A percentile compares a stretch with the other conserved stretches of the same genome.
Conservation (phyloP, 1,140 invertebrate species). For the Leptopilina clavipes region DNA sequence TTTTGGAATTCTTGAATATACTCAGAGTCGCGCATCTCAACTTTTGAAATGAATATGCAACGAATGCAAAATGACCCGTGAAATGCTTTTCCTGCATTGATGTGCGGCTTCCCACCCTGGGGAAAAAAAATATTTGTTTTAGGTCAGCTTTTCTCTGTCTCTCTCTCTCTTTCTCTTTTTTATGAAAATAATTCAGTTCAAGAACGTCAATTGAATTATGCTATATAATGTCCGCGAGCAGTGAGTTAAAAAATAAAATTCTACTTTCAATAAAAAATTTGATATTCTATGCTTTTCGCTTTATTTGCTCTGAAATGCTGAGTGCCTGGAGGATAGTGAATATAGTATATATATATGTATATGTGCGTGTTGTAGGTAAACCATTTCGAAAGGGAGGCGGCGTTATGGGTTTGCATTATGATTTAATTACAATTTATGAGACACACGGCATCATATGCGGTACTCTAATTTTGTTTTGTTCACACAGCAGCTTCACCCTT, state of each 20-base stretch:
- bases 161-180: too few species aligned
- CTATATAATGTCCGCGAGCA: conserved; percentile 31
- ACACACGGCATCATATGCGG: conserved; percentile 56
- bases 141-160: conserved; percentile 54
- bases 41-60: conserved; percentile 65
- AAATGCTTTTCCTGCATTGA: conserved; percentile 60
- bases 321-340: conserved; percentile 18
- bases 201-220: conserved; percentile 36
- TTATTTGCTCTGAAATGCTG: conserved; percentile 40
- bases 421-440: conserved; percentile 67
- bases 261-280: conserved; percentile 25
- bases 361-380: conserved; percentile 50
- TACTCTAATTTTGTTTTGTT: conserved; percentile 59
- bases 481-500: conserved; percentile 1
- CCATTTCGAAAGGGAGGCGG: conserved; percentile 46
- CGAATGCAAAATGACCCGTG: conserved; percentile 61
- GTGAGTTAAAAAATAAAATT: conserved; percentile 13
- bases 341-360: conserved; percentile 18
- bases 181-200: conserved; percentile 46
- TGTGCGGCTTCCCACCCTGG: conserved; percentile 47
- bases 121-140: conserved; percentile 65
- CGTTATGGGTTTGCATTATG: conserved; percentile 56
- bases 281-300: conserved; percentile 14
- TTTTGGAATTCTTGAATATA: conserved; percentile 64
- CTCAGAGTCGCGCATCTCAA: conserved; percentile 53